Conservation (phyloP, 2,888 invertebrate genomes). For the Eutolmus rufibarbis region DNA sequence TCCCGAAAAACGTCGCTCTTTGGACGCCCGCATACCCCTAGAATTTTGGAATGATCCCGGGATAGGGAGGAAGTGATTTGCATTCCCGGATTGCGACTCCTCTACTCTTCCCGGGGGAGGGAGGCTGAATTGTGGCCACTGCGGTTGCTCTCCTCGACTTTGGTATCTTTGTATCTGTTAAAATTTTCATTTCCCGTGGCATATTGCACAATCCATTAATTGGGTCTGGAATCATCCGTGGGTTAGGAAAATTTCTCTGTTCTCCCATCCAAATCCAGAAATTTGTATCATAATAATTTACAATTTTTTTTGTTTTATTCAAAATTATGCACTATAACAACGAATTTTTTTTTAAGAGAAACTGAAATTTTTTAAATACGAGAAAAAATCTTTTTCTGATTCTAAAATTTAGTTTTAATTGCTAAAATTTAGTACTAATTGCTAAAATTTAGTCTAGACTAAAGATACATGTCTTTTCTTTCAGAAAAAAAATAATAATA, state of each 20-base stretch:
- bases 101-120: not conserved
- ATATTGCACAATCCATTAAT: slow-evolving; percentile 30
- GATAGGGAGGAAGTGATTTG: not conserved
- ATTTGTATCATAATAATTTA: too few species aligned
- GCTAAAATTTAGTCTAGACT: too few species aligned
- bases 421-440: too few species aligned
- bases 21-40: not conserved
- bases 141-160: not conserved
- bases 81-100: not conserved
- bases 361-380: too few species aligned
- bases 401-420: too few species aligned
- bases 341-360: too few species aligned
- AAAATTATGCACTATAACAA: too few species aligned
- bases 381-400: too few species aligned
- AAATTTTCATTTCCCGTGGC: not conserved
- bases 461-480: too few species aligned
- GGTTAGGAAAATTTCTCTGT: not conserved
- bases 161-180: not conserved
- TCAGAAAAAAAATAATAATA: too few species aligned
- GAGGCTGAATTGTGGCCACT: not conserved
- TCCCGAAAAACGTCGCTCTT: not conserved
- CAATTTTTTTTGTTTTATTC: too few species aligned
- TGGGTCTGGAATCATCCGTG: not conserved
- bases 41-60: not conserved
- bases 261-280: too few species aligned